Evolutionary conservation across 2,113 vertebrate species (phyloP), one percentile per base, ranked within the genome.

Genomic region (Centropus unirufus): DNA sequence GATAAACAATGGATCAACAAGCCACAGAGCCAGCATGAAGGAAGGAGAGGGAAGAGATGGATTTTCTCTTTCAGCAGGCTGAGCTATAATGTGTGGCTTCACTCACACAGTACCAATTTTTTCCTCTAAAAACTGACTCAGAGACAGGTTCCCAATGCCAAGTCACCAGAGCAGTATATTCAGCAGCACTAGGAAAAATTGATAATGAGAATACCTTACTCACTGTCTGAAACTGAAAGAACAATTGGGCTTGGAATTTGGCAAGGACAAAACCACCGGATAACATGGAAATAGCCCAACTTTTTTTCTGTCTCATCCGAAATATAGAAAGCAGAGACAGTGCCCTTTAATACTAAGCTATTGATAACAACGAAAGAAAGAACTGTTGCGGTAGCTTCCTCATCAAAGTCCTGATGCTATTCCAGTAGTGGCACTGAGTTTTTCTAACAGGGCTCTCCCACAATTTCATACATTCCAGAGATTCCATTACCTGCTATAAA

Each of bases 361-460:
- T 26, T 52, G 34, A 21, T 27, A 78, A 69, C 3, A 44, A 58
- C 2, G 20, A 42, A 75, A 67, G 49, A 17, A 26, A 27, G 74
- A 52, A 36, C 24, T 70, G 42, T 47, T 76, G 29, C 29, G 42
- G 36, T 16, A 70, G 30, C 55, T 78, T 27, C 61, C 49, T 59
- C 52, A 44, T 75, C 42, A 11, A 52, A 91, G 46, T 26, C 55
- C 34, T 69, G 51, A 24, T 32, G 18, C 13, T 59, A 14, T 47
- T 61, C 42, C 66, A 52, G 27, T 32, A 54, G 29, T 27, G 36
- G 58, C 47, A 58, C 27, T 40, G 51, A 29, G 29, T 55, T 78
- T 46, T 79, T 36, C 24, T 70, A n/a, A 5, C 4, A 22, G 3
- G 21, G 42, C 14, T 15, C 22, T 19, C 23, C 3, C 0, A 0